Conservation (phyloP, 2,797 vertebrate species). For the Antrozous pallidus region DNA sequence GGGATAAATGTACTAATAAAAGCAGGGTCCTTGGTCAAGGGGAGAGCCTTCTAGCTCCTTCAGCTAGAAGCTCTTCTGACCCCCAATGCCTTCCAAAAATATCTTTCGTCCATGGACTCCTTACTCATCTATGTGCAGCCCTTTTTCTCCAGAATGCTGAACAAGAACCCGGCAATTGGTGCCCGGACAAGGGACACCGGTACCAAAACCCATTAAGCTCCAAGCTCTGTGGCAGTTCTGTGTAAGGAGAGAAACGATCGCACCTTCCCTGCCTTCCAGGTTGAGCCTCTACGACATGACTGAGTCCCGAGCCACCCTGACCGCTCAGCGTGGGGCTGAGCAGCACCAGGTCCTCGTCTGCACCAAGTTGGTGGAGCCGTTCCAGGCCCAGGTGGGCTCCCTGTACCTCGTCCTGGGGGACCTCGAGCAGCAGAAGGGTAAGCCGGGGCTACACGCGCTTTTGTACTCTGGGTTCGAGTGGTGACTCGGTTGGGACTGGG, state of each 20-base stretch:
- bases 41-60: no score
- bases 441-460: conserved; percentile 10
- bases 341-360: conserved; percentile 85
- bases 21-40: no score
- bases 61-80: no score
- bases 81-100: no score
- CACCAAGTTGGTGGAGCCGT: conserved; percentile 92
- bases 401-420: conserved; percentile 93
- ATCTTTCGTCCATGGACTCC: no score
- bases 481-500: no score
- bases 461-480: not conserved
- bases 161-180: no score
- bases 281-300: conserved; percentile 86
- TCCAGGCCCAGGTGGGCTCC: conserved; percentile 89
- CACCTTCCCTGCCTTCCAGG: conserved; percentile 79
- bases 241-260: accelerated
- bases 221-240: not conserved
- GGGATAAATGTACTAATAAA: no score
- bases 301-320: conserved; percentile 86
- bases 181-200: no score
- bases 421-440: conserved; percentile 87
- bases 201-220: not conserved
- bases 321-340: conserved; percentile 81
- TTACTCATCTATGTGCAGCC: no score
- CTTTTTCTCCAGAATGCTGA: no score